phyloP scores from a whole-genome alignment of 2,888 invertebrate species.

The Eristalinus aeneus region DNA sequence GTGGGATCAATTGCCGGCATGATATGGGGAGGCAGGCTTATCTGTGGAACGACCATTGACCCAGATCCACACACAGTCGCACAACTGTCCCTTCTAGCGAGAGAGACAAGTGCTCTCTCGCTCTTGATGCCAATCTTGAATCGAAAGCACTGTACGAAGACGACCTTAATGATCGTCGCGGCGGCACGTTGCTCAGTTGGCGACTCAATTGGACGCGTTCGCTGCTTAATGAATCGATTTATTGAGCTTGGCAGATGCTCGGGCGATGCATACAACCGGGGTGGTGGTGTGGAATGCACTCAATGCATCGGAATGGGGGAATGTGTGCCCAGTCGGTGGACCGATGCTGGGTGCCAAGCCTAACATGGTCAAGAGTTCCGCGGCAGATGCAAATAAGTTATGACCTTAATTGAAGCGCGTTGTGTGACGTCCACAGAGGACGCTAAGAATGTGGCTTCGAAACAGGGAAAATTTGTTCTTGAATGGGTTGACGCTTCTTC shows the following conservation, averaged over 20 bases:
- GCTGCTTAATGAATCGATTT: conserved; percentile 62
- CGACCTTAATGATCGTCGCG: conserved; percentile 62
- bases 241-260: conserved; percentile 55
- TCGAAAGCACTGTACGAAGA: not conserved
- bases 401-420: not conserved
- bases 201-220: conserved; percentile 56
- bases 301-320: not conserved
- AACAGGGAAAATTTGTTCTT: no score
- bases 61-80: conserved; percentile 20
- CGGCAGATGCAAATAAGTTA: not conserved
- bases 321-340: conserved; percentile 49
- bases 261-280: not conserved
- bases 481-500: no score
- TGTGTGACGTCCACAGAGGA: no score
- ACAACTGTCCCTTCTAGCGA: conserved; percentile 24
- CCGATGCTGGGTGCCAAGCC: not conserved
- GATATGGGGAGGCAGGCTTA: conserved; percentile 16
- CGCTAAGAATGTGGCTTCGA: no score
- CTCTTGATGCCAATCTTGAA: not conserved
- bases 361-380: not conserved
- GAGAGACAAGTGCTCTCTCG: no score
- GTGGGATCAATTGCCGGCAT: not conserved
- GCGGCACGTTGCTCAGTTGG: conserved; percentile 39
- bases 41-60: conserved; percentile 51
- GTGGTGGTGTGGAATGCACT: conserved; percentile 23